phyloP scores from a whole-genome alignment of 37 sponge, comb jelly and placozoan species.

The Bolinopsis microptera region DNA sequence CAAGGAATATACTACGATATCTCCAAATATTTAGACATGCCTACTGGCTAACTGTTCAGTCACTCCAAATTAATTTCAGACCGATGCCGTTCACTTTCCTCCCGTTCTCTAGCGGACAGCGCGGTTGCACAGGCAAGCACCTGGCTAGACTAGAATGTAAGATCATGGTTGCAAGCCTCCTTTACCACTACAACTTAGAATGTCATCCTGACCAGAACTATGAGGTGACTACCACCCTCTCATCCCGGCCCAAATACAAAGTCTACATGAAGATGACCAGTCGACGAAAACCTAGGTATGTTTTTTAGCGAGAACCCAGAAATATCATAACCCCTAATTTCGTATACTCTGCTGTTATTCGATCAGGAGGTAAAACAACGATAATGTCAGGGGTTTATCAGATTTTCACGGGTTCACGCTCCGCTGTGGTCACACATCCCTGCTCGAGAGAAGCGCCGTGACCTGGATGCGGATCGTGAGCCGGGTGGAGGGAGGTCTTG shows the following conservation, averaged over 20 bases:
- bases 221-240: conserved; percentile 37
- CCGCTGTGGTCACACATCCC: not conserved
- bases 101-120: conserved; percentile 37
- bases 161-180: not conserved
- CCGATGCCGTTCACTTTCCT: conserved; percentile 61
- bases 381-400: not conserved
- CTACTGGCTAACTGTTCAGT: no score
- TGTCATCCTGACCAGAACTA: conserved; percentile 34
- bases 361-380: not conserved
- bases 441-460: not conserved
- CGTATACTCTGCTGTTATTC: not conserved
- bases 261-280: conserved; percentile 10
- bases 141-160: conserved; percentile 8
- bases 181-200: conserved; percentile 40
- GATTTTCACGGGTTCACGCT: no score
- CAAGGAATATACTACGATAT: no score
- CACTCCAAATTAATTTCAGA: no score
- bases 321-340: not conserved
- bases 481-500: not conserved
- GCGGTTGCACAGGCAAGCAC: conserved; percentile 39
- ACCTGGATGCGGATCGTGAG: not conserved
- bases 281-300: not conserved
- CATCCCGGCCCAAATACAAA: not conserved
- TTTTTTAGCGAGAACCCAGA: not conserved
- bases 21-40: no score